A percentile compares a stretch with the other conserved stretches of the same genome.
These are phyloP conservation scores for Cyphomyrmex costatus DNA, from an alignment of 1,140 invertebrate genomes.

Conservation along the genomic window DNA sequence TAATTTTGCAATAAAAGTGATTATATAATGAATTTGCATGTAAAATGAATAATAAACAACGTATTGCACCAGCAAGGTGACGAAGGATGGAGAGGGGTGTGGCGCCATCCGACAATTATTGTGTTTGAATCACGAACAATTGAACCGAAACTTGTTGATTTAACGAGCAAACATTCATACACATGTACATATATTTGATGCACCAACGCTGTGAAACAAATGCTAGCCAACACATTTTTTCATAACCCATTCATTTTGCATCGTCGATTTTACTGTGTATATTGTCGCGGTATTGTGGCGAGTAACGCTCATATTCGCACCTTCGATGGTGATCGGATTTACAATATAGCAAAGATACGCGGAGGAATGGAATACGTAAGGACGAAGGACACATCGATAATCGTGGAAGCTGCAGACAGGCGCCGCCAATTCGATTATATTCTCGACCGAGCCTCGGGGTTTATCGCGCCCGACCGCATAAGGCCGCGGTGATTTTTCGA, in stretches of 20 bases:
- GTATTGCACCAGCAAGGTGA: neutral
- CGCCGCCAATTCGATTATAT: constrained; percentile 69
- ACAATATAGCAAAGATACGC: neutral
- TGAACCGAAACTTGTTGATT: constrained; percentile 69
- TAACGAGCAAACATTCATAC: constrained; percentile 66
- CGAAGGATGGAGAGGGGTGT: neutral
- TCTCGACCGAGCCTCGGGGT: constrained; percentile 71
- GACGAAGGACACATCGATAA: constrained; percentile 44
- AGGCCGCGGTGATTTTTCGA: constrained; percentile 81
- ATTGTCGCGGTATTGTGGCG: neutral
- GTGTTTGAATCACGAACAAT: constrained; percentile 64
- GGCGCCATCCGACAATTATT: constrained; percentile 62
- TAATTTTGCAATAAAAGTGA: constrained; percentile 68
- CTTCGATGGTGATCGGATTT: neutral
- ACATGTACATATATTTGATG: constrained; percentile 36
- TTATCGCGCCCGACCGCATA: constrained; percentile 78
- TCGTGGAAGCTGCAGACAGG: constrained; percentile 21
- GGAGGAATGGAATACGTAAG: constrained; percentile 1
- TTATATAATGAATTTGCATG: constrained; percentile 30
- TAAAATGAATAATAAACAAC: constrained; percentile 69
- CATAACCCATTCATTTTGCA: constrained; percentile 26
- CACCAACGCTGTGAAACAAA: constrained; percentile 20
- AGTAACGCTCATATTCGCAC: neutral
- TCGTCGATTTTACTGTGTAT: constrained; percentile 30
- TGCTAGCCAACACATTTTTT: constrained; percentile 23